Conservation (phyloP, 2,888 invertebrate species). For the Leptarthrus brevirostris region DNA sequence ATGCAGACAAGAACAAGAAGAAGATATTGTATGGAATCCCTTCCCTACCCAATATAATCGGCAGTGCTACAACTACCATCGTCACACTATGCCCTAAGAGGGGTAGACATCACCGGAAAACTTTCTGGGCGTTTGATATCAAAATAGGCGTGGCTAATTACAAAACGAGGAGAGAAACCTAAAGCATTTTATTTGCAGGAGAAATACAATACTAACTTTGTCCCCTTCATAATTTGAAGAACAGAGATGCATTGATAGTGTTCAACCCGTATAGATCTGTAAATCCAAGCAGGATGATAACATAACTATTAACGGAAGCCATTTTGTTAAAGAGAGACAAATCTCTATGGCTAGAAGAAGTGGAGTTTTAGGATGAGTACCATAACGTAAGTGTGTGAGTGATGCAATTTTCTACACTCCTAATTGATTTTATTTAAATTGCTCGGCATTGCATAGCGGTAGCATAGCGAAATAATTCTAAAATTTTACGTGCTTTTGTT, state of each 20-base stretch:
- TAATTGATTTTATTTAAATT: constrained; percentile 48
- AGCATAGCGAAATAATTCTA: neutral
- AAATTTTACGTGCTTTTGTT: neutral
- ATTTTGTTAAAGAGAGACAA: constrained; percentile 57
- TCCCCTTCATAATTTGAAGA: neutral
- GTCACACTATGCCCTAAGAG: neutral
- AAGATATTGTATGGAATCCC: neutral
- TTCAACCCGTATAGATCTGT: neutral
- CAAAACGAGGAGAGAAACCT: neutral
- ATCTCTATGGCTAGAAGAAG: constrained; percentile 58
- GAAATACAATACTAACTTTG: too few species aligned
- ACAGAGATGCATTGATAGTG: neutral
- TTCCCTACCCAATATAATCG: constrained; percentile 25
- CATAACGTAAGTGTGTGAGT: neutral
- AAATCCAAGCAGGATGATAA: neutral
- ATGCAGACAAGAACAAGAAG: neutral
- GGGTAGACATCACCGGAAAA: neutral
- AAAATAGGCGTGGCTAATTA: constrained; percentile 54
- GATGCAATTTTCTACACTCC: constrained; percentile 7
- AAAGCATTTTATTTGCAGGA: too few species aligned
- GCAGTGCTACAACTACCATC: neutral
- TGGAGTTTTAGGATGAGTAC: neutral
- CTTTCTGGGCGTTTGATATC: constrained; percentile 15
- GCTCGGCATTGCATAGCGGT: neutral
- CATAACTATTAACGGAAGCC: constrained; percentile 1